Conservation (phyloP, 92 coral and sea anemone species). For the Anthopleura xanthogrammica region DNA sequence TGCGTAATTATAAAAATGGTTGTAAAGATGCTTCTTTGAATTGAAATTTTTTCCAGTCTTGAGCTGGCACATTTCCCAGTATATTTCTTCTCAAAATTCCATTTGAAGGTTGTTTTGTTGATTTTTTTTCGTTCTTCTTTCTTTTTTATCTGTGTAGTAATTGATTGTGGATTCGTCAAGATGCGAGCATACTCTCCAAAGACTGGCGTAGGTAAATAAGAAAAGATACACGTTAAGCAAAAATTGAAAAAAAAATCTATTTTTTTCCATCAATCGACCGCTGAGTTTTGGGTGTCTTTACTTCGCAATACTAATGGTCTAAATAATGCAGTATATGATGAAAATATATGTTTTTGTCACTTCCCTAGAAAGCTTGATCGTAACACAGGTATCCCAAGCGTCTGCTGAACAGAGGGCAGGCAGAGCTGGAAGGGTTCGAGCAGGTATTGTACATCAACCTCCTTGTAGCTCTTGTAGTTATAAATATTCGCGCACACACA, state of each 20-base stretch:
- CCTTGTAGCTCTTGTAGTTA: not conserved
- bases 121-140: not conserved
- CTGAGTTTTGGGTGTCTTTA: no score
- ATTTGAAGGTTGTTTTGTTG: not conserved
- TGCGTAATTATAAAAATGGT: no score
- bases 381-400: constrained; percentile 89
- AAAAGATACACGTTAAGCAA: not conserved
- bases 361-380: constrained; percentile 74
- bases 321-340: no score
- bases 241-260: not conserved
- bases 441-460: constrained; percentile 52
- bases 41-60: no score
- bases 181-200: constrained; percentile 86
- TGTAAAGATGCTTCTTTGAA: no score
- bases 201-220: constrained; percentile 61
- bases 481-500: no score
- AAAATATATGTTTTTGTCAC: not conserved
- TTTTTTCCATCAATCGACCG: no score
- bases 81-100: no score
- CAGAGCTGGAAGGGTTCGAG: constrained; percentile 92
- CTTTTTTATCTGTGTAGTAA: constrained; percentile 33
- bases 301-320: no score
- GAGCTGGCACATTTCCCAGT: no score
- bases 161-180: constrained; percentile 98
- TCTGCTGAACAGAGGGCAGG: constrained; percentile 98